A percentile compares a stretch with the other conserved stretches of the same genome.
phyloP scores from a whole-genome alignment of 2,797 vertebrate genomes.

The Arnoldichthys spilopterus region DNA sequence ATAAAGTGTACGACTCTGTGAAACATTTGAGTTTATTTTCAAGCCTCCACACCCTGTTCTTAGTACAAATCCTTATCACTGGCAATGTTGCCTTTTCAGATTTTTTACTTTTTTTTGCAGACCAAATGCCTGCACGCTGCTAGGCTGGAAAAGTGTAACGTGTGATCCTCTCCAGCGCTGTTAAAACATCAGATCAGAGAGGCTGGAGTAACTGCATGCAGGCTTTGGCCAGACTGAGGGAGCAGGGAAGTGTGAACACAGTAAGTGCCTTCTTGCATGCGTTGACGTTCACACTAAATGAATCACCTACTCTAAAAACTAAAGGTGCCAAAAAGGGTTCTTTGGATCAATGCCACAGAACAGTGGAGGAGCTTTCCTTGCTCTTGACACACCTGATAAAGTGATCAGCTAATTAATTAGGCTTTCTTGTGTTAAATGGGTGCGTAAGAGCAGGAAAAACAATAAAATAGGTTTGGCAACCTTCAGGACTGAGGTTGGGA shows the following conservation, averaged over 20 bases:
- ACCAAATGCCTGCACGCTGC: neutral
- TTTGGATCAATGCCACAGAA: no score
- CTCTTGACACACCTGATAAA: conserved; percentile 37
- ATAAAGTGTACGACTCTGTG: neutral
- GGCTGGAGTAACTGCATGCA: conserved; percentile 28
- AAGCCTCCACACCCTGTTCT: conserved; percentile 26
- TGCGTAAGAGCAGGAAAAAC: no score
- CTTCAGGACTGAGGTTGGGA: no score
- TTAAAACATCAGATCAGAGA: conserved; percentile 37
- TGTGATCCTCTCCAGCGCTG: neutral
- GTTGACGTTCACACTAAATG: conserved; percentile 59
- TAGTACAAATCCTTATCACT: conserved; percentile 33
- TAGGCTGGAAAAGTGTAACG: conserved; percentile 31
- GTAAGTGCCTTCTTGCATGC: conserved; percentile 29
- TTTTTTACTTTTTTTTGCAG: conserved; percentile 31
- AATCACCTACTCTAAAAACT: conserved; percentile 48
- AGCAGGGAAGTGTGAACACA: conserved; percentile 38
- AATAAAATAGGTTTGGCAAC: no score
- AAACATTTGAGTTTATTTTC: neutral
- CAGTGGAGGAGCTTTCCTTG: no score
- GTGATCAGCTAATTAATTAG: no score
- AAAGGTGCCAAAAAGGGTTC: neutral
- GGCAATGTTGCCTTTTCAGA: conserved; percentile 19
- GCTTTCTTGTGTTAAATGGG: no score
- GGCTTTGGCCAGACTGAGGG: conserved; percentile 7